Evolutionary conservation across 92 coral and sea anemone species (phyloP), one percentile per base, ranked within the genome.

Genomic region (Blastomussa wellsi): DNA sequence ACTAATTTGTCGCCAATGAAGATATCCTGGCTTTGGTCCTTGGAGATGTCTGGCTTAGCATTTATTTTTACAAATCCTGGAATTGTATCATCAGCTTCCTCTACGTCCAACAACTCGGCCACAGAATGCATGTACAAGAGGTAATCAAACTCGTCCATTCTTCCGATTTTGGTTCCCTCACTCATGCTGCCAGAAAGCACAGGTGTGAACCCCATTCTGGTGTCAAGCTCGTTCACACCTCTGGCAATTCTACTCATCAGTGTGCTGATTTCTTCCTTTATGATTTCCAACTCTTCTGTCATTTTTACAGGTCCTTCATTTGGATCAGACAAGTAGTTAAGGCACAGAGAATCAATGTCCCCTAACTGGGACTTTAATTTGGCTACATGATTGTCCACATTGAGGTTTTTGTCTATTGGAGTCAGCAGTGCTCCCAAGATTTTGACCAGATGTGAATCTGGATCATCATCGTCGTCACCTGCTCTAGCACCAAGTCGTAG

Each of bases 51-150:
- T 31, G 73, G 73, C 73, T 68, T 68, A 68, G 73, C 73, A 68
- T 68, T 68, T 38, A 68, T 68, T 68, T 68, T 68, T 10, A 68
- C 73, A 68, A 68, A 68, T 68, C 73, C 73, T 68, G 73, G 73
- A 28, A 68, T 33, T 68, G 73, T 68, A 32, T 68, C 73, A 68
- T 68, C 73, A 4, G 73, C 73, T 68, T 68, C 73, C 31, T 29
- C 31, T 68, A 68, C 31, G 73, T 68, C 73, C 73, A 68, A 28
- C 73, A 68, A 68, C 73, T 68, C 73, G 0, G 73, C 73, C 16
- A 68, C 73, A 68, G 73, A 68, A 68, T 68, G 73, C 73, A 68
- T 68, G 73, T 68, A 68, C 73, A 68, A 68, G 73, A 68, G 73
- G 73, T 28, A 68, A 68, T 68, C 73, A 68, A 68, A 68, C 73